Percentiles rank a stretch among this genome's conserved stretches.
These are phyloP conservation scores for Odontophorus gujanensis DNA, from an alignment of 2,113 vertebrate genomes.

Conservation along the genomic window DNA sequence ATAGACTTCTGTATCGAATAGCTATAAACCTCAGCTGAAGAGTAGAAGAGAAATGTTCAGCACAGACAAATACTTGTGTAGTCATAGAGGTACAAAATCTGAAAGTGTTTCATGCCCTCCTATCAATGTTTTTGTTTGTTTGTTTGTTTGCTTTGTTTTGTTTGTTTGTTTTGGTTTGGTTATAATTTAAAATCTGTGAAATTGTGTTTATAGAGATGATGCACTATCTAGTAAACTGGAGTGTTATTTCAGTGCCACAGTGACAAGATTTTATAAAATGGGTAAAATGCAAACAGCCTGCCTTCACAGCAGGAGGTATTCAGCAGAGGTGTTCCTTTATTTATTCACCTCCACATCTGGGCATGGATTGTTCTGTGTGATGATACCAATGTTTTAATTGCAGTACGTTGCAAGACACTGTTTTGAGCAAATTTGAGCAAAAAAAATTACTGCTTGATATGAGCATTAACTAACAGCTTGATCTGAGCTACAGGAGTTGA, in stretches of 20 bases:
- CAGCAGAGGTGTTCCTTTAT: background rate
- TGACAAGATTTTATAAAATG: background rate
- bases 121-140: no score
- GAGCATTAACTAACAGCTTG: background rate
- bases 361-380: background rate
- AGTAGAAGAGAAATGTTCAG: background rate
- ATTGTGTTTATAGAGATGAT: background rate
- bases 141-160: no score
- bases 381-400: constrained; percentile 6
- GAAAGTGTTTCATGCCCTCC: background rate
- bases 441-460: constrained; percentile 25
- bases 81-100: background rate
- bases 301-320: background rate
- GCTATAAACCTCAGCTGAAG: background rate
- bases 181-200: background rate
- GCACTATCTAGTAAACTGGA: background rate
- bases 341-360: background rate
- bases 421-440: background rate
- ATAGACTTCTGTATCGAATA: background rate
- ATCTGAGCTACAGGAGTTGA: background rate
- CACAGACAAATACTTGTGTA: background rate
- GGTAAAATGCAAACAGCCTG: background rate
- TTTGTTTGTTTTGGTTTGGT: background rate
- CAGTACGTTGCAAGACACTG: background rate
- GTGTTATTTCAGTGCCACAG: background rate